Percentiles rank a stretch among this genome's conserved stretches.
Conservation (phyloP, 2,888 invertebrate species). For the Stegophylla sp. region DNA sequence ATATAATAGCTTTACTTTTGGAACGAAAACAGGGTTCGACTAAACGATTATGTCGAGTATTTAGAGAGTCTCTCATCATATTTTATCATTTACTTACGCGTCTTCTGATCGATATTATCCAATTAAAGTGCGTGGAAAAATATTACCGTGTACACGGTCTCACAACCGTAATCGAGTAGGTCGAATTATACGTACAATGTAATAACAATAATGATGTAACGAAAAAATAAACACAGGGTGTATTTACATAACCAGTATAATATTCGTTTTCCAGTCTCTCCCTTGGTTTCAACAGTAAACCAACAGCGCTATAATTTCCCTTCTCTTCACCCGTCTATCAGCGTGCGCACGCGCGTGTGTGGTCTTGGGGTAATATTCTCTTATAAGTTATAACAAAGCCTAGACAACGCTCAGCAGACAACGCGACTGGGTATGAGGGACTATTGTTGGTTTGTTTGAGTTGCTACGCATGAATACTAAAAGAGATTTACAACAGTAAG, state of each 20-base stretch:
- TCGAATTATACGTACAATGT: slow-evolving; percentile 41
- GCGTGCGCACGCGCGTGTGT: slow-evolving; percentile 47
- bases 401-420: neutral
- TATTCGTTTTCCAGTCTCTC: slow-evolving; percentile 13
- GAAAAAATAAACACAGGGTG: slow-evolving; percentile 49
- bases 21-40: neutral
- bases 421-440: slow-evolving; percentile 29
- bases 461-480: neutral
- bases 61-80: neutral
- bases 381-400: neutral
- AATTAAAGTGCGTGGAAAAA: slow-evolving; percentile 41
- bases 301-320: slow-evolving; percentile 13
- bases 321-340: neutral
- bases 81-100: slow-evolving; percentile 25
- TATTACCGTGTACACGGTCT: slow-evolving; percentile 18
- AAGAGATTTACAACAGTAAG: slow-evolving; percentile 10
- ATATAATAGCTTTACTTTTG: neutral
- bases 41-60: neutral
- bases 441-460: neutral
- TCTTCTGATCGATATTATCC: slow-evolving; percentile 36
- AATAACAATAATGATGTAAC: slow-evolving; percentile 44
- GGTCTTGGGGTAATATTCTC: slow-evolving; percentile 53
- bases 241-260: slow-evolving; percentile 58
- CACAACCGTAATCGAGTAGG: slow-evolving; percentile 31
- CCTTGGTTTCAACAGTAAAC: slow-evolving; percentile 13